Percentiles rank a stretch among this genome's conserved stretches.
phyloP scores from a whole-genome alignment of 23 tunicate genomes.

The Corella eumyota region DNA sequence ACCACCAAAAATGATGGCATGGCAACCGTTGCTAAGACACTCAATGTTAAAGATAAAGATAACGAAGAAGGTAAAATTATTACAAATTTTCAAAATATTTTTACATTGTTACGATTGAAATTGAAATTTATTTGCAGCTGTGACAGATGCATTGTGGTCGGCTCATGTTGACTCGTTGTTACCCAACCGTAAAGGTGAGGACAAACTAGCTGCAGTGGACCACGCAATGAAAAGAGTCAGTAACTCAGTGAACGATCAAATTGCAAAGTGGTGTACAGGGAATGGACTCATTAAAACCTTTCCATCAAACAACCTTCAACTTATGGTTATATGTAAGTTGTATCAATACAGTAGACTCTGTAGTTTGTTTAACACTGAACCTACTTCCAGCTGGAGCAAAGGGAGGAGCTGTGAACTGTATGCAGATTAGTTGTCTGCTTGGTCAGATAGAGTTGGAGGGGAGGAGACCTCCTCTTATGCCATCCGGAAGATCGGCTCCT shows the following conservation, averaged over 20 bases:
- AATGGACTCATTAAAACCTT: constrained; percentile 55
- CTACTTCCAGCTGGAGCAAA: constrained; percentile 91
- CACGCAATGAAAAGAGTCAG: constrained; percentile 70
- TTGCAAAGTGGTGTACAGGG: constrained; percentile 64
- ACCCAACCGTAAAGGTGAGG: constrained; percentile 16
- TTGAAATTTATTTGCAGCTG: constrained; percentile 12
- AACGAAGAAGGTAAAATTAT: constrained; percentile 21
- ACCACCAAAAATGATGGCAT: constrained; percentile 22
- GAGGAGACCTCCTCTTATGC: constrained; percentile 74
- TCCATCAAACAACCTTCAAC: constrained; percentile 88
- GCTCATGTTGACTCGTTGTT: constrained; percentile 48
- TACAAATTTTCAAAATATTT: background rate
- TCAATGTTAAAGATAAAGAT: constrained; percentile 14
- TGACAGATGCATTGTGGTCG: constrained; percentile 34
- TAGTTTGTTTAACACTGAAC: background rate
- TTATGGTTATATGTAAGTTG: constrained; percentile 79
- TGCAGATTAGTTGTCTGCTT: constrained; percentile 79
- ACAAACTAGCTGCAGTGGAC: constrained; percentile 53
- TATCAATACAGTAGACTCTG: background rate
- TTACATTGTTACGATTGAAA: background rate
- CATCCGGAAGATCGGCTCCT: constrained; percentile 75
- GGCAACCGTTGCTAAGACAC: constrained; percentile 35
- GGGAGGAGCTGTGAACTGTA: constrained; percentile 89
- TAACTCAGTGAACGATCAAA: constrained; percentile 47
- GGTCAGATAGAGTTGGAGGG: constrained; percentile 98